These are phyloP conservation scores for Calephelis virginiensis DNA, from an alignment of 1,140 invertebrate genomes.

Conservation along the genomic window DNA sequence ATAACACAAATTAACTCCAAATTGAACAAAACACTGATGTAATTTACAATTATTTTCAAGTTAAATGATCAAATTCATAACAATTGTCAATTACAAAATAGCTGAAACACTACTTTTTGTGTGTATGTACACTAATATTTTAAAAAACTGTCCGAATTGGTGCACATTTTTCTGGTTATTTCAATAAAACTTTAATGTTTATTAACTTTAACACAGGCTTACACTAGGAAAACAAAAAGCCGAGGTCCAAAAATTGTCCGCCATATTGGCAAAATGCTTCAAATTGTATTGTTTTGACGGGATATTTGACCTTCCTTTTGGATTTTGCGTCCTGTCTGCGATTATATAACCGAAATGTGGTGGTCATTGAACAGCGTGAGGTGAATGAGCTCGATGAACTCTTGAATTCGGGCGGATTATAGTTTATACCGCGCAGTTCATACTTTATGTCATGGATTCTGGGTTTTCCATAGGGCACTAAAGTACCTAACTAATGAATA, in stretches of 20 bases:
- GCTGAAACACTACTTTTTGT: neutral
- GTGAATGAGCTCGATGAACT: slow-evolving; percentile 40
- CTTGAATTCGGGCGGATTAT: slow-evolving; percentile 53
- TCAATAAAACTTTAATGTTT: neutral
- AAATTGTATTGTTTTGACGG: slow-evolving; percentile 71
- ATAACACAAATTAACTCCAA: neutral
- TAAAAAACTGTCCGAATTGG: neutral
- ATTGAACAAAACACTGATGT: neutral
- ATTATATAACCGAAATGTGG: slow-evolving; percentile 56
- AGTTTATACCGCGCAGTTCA: slow-evolving; percentile 23
- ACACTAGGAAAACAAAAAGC: slow-evolving; percentile 32
- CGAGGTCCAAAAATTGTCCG: slow-evolving; percentile 49
- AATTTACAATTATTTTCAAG: neutral
- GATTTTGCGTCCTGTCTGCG: slow-evolving; percentile 69
- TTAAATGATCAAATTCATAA: neutral
- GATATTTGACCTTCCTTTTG: slow-evolving; percentile 65
- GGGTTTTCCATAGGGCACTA: slow-evolving; percentile 36
- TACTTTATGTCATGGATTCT: slow-evolving; percentile 30
- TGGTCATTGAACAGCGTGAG: slow-evolving; percentile 42
- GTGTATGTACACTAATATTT: neutral
- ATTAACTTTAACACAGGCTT: neutral
- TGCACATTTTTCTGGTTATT: neutral
- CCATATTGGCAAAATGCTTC: slow-evolving; percentile 73
- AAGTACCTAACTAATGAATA: neutral
- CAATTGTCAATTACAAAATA: slow-evolving; percentile 1